phyloP scores from a whole-genome alignment of 1,140 invertebrate species.

The Euschistus heros region DNA sequence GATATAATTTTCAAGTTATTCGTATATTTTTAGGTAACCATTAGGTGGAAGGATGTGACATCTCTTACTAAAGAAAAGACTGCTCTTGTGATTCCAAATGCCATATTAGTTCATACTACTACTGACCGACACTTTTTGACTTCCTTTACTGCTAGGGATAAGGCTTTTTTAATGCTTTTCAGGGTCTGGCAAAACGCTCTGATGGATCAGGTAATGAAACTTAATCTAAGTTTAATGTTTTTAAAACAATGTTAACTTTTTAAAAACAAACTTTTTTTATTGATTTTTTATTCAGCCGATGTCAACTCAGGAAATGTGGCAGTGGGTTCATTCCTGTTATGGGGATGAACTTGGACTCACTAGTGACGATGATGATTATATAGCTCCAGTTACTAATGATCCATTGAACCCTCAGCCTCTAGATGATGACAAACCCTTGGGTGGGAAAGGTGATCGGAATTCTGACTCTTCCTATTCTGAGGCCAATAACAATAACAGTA shows the following conservation, averaged over 20 bases:
- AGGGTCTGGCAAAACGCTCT: slow-evolving; percentile 91
- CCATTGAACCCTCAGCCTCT: neutral
- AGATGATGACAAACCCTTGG: neutral
- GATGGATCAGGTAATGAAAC: slow-evolving; percentile 60
- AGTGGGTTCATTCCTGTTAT: slow-evolving; percentile 81
- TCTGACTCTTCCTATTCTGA: slow-evolving; percentile 8
- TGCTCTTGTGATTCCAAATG: slow-evolving; percentile 88
- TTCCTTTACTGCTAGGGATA: slow-evolving; percentile 82
- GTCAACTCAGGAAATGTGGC: slow-evolving; percentile 78
- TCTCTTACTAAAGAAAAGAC: slow-evolving; percentile 89
- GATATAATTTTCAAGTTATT: slow-evolving; percentile 12
- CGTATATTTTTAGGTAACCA: slow-evolving; percentile 40
- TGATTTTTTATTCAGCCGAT: slow-evolving; percentile 49
- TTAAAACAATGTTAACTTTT: neutral
- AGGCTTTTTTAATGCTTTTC: slow-evolving; percentile 89
- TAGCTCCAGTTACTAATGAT: neutral
- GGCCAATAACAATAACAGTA: neutral
- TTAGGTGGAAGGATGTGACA: slow-evolving; percentile 80
- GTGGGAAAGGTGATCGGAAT: slow-evolving; percentile 3
- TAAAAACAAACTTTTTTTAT: neutral
- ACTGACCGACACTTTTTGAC: slow-evolving; percentile 86
- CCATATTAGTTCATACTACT: slow-evolving; percentile 74
- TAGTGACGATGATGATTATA: slow-evolving; percentile 74
- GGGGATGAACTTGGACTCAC: slow-evolving; percentile 85
- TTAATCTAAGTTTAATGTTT: neutral